A percentile compares a stretch with the other conserved stretches of the same genome.
Evolutionary conservation across 1,140 invertebrate genomes (phyloP).

Genomic region (Meloidogyne hapla): DNA sequence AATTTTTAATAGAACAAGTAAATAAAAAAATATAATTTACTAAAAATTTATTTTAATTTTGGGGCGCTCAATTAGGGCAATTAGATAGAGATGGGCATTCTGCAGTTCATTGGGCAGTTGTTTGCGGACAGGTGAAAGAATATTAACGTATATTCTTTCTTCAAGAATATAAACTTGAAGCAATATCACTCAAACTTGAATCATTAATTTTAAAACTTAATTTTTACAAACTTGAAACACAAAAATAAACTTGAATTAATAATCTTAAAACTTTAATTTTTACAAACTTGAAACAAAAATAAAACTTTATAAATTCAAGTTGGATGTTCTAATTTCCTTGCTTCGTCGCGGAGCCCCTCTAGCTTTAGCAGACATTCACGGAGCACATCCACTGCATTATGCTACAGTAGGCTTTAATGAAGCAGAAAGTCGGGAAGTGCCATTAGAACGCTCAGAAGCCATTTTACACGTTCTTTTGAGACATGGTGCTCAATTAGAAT

Average conservation of each 20-base stretch:
- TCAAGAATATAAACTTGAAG: not conserved
- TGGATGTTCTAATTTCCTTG: conserved; percentile 81
- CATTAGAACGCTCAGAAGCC: conserved; percentile 70
- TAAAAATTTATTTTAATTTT: not conserved
- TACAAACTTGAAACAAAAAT: not conserved
- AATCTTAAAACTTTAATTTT: not conserved
- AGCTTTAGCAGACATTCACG: conserved; percentile 80
- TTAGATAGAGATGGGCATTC: conserved; percentile 90
- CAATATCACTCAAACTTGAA: no score
- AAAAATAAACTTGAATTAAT: not conserved
- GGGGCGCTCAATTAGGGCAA: conserved; percentile 78
- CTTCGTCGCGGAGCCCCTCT: conserved; percentile 79
- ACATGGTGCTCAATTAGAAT: conserved; percentile 76
- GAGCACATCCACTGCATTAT: conserved; percentile 91
- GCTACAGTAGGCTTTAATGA: conserved; percentile 70
- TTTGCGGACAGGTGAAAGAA: conserved; percentile 45
- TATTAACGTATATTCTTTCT: not conserved
- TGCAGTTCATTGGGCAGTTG: conserved; percentile 87
- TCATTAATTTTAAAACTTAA: not conserved
- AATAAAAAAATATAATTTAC: not conserved
- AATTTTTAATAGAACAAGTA: conserved; percentile 63
- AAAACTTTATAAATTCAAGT: conserved; percentile 34
- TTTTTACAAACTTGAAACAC: not conserved
- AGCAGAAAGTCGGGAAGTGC: conserved; percentile 77
- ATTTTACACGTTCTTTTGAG: conserved; percentile 80